Base-by-base conservation (phyloP, 2,888 invertebrate genomes). In the Apodemia mormo region DNA sequence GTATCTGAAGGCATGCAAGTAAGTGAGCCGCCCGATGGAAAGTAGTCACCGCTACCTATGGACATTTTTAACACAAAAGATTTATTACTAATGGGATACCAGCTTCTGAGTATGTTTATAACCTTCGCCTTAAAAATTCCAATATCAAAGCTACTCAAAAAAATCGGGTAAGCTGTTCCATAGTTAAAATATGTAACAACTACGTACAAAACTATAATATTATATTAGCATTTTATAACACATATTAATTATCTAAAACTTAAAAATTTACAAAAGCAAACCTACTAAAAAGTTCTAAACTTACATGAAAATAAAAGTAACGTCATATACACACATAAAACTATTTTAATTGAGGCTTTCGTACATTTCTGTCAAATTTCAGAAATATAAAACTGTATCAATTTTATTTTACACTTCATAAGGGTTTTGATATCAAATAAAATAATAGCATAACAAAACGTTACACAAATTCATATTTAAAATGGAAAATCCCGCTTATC, bases 401-500 rank as follows among this genome's bases (percentile, higher is more conserved):
- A 30, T 61, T 61, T 61, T 1, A 56, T 14, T 4, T 30, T 6
- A 30, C 1, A 61, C 33, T 61, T 14, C 30, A 14, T 6, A 30
- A 5, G 0, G 7, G 30, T 33, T 10, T 61, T 6, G 30, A 9
- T 61, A 33, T 61, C 30, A 33, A 5, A 29, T 10, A 58, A 29
- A 58, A 4, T 33, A 61, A 14, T 9, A 61, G 22, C 2, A 5
- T 3, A 33, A 61, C 12, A 14, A 61, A 1, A 61, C 29, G 61
- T 61, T 61, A 30, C 61, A 30, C 2, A 9, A 3, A 8, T 61
- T 33, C 0, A 1, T 61, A 30, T 0, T 29, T 58, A 73, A 30
- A 33, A 73, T 81, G 52, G 84, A 87, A 76, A 79, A 85, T 71
- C 76, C 78, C 1, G 61, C 75, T 4, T 73, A 85, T 71, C 85